Base-by-base conservation (phyloP, 2,888 invertebrate genomes). In the Onthophagus sagittarius region DNA sequence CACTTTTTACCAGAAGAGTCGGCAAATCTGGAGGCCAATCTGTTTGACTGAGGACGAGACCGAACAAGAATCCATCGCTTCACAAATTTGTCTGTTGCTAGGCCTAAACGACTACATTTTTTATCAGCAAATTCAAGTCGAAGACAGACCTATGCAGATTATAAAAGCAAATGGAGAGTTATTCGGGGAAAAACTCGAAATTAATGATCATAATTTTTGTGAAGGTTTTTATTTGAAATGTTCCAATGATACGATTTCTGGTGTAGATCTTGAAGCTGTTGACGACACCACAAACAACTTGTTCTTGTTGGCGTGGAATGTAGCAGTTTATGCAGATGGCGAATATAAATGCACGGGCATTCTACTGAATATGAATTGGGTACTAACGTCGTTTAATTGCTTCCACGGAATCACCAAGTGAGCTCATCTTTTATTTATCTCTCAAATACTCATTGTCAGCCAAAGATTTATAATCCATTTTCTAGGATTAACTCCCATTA, bases 281-380 rank as follows among this genome's bases (percentile, higher is more conserved):
- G 70, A 67, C 13, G 23, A 67, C 31, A 32, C 7, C n/a, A 23
- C 67, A n/a, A 73, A 73, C 62, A 75, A 77, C 53, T 14, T 76
- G 11, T 70, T 86, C 78, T 78, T 85, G 74, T 90, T 91, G 88
- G 93, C 94, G 0, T 95, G 94, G 94, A 85, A 90, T 79, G 93
- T 90, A 0, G 91, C 92, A 79, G 86, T 95, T 71, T 93, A 89
- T 82, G 86, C 89, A 0, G 90, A 94, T 80, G 94, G 95, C 1
- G 82, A 86, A 74, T 91, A 91, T 76, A 88, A 85, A 79, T 94
- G 94, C 80, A 87, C 90, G 65, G 94, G 93, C 4, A 87, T 91
- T 53, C 85, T 95, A 72, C 82, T 95, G 64, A 89, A 91, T 77
- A 81, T 86, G 1, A 84, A 89, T 14, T 94, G 94, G 93, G 86